These are phyloP conservation scores for Elymnias hypermnestra DNA, from an alignment of 1,140 invertebrate genomes.

Conservation along the genomic window DNA sequence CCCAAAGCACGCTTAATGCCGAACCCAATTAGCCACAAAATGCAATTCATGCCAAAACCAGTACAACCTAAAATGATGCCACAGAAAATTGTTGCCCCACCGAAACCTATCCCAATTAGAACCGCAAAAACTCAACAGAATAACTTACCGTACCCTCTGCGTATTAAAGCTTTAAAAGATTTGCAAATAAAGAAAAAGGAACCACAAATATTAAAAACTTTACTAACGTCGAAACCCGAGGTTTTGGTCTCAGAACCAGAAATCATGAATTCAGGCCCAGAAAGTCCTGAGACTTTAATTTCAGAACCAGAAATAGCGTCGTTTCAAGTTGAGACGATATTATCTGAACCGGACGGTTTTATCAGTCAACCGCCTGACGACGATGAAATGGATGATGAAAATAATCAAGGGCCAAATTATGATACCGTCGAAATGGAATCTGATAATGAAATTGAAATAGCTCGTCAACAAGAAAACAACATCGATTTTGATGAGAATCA, in stretches of 20 bases:
- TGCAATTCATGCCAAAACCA: constrained; percentile 53
- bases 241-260: constrained; percentile 66
- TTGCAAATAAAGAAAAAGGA: constrained; percentile 71
- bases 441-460: constrained; percentile 68
- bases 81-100: constrained; percentile 41
- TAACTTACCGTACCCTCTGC: constrained; percentile 63
- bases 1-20: constrained; percentile 67
- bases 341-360: constrained; percentile 62
- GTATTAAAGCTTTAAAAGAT: constrained; percentile 67
- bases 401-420: constrained; percentile 54
- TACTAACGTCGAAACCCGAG: constrained; percentile 64
- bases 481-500: constrained; percentile 30
- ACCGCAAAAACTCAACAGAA: constrained; percentile 41
- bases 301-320: constrained; percentile 71
- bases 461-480: constrained; percentile 41
- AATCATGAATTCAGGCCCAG: constrained; percentile 64
- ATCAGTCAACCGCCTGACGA: constrained; percentile 40
- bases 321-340: constrained; percentile 70
- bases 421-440: constrained; percentile 68
- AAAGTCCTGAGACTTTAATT: constrained; percentile 70
- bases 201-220: constrained; percentile 71
- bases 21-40: constrained; percentile 64
- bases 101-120: constrained; percentile 60
- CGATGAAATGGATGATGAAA: constrained; percentile 41
- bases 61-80: constrained; percentile 47